Base-by-base conservation (phyloP, 2,797 vertebrate species). In the Sebastes taczanowskii region DNA sequence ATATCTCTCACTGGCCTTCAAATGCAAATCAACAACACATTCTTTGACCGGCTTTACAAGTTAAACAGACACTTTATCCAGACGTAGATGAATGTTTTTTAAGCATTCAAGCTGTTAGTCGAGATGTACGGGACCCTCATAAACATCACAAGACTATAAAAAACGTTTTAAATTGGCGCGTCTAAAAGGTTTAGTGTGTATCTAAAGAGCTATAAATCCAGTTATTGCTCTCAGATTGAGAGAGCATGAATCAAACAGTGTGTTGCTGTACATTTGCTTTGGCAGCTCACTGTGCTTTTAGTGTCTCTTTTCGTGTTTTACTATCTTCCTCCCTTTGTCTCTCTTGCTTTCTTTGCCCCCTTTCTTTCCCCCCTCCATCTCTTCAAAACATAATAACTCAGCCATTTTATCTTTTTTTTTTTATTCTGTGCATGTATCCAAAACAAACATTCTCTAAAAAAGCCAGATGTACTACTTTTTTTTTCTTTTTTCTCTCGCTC, bases 221-320 rank as follows among this genome's bases (percentile, higher is more conserved):
- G 4, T 34, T 70, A 55, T 42, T 42, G 5, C 29, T 55, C 23
- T 23, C 7, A n/a, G 25, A 1, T 68, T 46, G 16, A 68, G 68
- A 75, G 32, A 46, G 63, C 13, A 8, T 18, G 11, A 20, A 46
- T 71, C 59, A 71, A 77, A 69, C 29, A 18, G 5, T 81, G 87
- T 89, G 85, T 91, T 94, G 87, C 85, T 91, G 85, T 83, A 34
- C 59, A 80, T 84, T 77, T 87, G 75, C 66, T 85, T 76, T 78
- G 71, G 52, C 73, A 79, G 65, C 74, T 85, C 23, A 63, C 73
- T 32, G 1, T 64, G n/a, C 67, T 23, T 77, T 34, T 42, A 70
- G 18, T 23, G 27, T 68, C 53, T 82, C 74, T 80, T 58, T 46
- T 46, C 84, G 25, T 80, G 9, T 83, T 73, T 71, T n/a, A 67